Conservation (phyloP, 2,888 invertebrate species). For the Mimumesa dahlbomi region DNA sequence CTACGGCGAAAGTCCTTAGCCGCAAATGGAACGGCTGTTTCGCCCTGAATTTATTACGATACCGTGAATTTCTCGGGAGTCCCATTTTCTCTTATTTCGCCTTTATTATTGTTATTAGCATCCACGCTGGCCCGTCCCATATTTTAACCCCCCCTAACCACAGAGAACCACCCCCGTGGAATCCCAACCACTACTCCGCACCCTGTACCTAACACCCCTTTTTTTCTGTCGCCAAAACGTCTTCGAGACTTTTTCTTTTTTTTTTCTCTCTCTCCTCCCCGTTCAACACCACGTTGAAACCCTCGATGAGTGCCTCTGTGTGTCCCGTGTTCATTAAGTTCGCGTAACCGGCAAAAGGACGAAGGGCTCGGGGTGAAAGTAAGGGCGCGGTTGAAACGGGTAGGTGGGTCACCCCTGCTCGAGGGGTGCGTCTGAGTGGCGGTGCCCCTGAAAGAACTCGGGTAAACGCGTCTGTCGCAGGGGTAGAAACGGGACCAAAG, state of each 20-base stretch:
- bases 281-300: not conserved
- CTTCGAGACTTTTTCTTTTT: conserved; percentile 2
- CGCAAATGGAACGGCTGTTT: conserved; percentile 62
- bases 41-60: conserved; percentile 63
- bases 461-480: conserved; percentile 54
- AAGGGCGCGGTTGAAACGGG: conserved; percentile 3
- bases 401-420: conserved; percentile 43
- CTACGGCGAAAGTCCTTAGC: conserved; percentile 35
- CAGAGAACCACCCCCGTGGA: not conserved
- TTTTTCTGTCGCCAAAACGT: not conserved
- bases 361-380: not conserved
- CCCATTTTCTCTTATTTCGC: conserved; percentile 61
- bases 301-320: conserved; percentile 12
- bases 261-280: not conserved
- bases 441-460: conserved; percentile 63
- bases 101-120: conserved; percentile 65
- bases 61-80: conserved; percentile 61
- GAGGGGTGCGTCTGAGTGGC: conserved; percentile 64
- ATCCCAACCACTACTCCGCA: too few species aligned
- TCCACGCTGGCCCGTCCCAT: conserved; percentile 45
- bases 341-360: conserved; percentile 38
- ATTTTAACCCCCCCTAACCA: conserved; percentile 44
- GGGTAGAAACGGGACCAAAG: too few species aligned
- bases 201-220: not conserved
- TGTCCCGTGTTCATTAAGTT: conserved; percentile 61